Evolutionary conservation across 2,888 invertebrate genomes (phyloP), one percentile per base, ranked within the genome.

Genomic region (Incurvaria masculella): DNA sequence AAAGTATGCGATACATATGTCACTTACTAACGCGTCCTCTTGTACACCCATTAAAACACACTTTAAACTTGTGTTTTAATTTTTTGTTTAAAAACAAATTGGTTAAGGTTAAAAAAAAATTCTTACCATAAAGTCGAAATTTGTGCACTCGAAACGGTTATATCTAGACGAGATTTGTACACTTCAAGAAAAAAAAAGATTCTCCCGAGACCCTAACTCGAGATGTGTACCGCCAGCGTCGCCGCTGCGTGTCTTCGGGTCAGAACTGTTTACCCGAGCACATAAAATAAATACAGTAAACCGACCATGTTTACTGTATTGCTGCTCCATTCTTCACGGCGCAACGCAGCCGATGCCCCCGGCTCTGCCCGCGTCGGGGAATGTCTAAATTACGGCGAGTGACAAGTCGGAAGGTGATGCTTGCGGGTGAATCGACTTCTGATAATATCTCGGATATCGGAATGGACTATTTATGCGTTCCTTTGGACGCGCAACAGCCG

Each of bases 151-250:
- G n/a, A n/a, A n/a, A n/a, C n/a, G n/a, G n/a, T n/a, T n/a, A n/a
- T n/a, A n/a, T n/a, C n/a, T n/a, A n/a, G n/a, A n/a, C n/a, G n/a
- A n/a, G n/a, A n/a, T n/a, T n/a, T n/a, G n/a, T n/a, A n/a, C n/a
- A n/a, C n/a, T n/a, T n/a, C n/a, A n/a, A n/a, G n/a, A n/a, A n/a
- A n/a, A n/a, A n/a, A n/a, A n/a, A n/a, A n/a, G n/a, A n/a, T n/a
- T n/a, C n/a, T n/a, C n/a, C 23, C 23, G 23, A 23, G 10, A 10
- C 23, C 23, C 23, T 23, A 68, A 66, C 71, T 62, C 66, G 69
- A 62, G 65, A 65, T 76, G 76, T 76, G 75, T 76, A 75, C 76
- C 73, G 73, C 74, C 76, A 74, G 72, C 75, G 73, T 70, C 68
- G 21, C 47, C 62, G 61, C 56, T 73, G 72, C 75, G 75, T 72